phyloP scores from a whole-genome alignment of 2,113 vertebrate genomes.

The Labeo catla region DNA sequence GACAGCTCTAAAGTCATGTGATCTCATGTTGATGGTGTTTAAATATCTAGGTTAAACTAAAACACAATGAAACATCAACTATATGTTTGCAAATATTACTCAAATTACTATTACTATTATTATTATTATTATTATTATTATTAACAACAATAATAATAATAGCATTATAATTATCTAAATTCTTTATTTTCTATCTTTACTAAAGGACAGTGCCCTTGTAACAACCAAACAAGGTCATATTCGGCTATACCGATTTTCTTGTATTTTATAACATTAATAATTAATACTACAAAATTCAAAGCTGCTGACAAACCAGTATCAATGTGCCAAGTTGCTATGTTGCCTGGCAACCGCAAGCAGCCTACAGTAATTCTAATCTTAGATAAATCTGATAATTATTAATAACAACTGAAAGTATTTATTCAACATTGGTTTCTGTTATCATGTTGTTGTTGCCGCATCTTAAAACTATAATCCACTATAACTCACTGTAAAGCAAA shows the following conservation, averaged over 20 bases:
- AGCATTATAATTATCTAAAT: no score
- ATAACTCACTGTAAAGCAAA: conserved; percentile 6
- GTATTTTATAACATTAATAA: not conserved
- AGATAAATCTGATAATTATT: not conserved
- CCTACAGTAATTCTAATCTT: not conserved
- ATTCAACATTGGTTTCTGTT: not conserved
- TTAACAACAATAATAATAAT: no score
- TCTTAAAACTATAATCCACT: not conserved
- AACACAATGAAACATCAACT: no score
- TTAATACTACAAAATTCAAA: not conserved
- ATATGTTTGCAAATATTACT: no score
- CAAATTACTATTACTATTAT: no score
- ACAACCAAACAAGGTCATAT: not conserved
- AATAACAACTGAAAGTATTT: not conserved
- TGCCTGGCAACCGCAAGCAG: not conserved
- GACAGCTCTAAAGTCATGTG: no score
- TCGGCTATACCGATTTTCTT: not conserved
- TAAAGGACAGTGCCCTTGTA: not conserved
- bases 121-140: no score
- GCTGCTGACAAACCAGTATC: not conserved
- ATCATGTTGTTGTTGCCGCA: not conserved
- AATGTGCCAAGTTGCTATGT: not conserved
- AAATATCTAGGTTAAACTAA: no score
- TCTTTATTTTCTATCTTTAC: not conserved
- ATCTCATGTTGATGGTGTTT: no score